Percentiles rank a stretch among this genome's conserved stretches.
Evolutionary conservation across 2,797 vertebrate genomes (phyloP).

Genomic region (Eulemur albifrons): DNA sequence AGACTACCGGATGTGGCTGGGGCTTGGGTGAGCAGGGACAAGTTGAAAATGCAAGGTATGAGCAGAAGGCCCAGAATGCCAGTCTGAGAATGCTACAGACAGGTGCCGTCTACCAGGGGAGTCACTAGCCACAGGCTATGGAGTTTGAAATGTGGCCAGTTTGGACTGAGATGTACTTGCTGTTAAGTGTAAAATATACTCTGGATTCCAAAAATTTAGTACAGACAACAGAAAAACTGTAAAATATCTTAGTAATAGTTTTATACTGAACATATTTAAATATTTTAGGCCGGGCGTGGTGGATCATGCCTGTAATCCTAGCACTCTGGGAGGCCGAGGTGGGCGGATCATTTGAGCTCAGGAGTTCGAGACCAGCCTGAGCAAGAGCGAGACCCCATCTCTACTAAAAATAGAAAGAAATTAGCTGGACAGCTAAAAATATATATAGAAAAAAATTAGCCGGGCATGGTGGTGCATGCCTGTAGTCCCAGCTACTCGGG

Average conservation of each 20-base stretch:
- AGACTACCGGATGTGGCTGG: not conserved
- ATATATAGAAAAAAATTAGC: too few species aligned
- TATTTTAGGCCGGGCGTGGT: not conserved
- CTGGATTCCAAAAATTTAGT: slow-evolving; percentile 29
- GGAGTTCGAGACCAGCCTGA: too few species aligned
- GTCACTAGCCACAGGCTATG: not conserved
- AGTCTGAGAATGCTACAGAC: not conserved
- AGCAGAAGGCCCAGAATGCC: not conserved
- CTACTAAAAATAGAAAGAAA: too few species aligned
- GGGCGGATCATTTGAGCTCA: too few species aligned
- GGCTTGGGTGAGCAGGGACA: not conserved
- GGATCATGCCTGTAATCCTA: too few species aligned
- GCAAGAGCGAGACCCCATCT: too few species aligned
- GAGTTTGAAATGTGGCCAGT: not conserved
- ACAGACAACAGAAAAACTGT: not conserved
- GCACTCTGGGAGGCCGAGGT: too few species aligned
- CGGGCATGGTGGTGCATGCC: too few species aligned
- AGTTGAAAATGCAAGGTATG: not conserved
- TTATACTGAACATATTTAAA: not conserved
- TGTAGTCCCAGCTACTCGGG: too few species aligned
- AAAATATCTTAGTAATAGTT: not conserved
- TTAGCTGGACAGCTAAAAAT: too few species aligned
- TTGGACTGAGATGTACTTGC: not conserved
- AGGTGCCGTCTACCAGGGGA: not conserved
- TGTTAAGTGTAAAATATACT: not conserved